phyloP scores from a whole-genome alignment of 2,797 vertebrate species.

The Xyrichtys novacula region DNA sequence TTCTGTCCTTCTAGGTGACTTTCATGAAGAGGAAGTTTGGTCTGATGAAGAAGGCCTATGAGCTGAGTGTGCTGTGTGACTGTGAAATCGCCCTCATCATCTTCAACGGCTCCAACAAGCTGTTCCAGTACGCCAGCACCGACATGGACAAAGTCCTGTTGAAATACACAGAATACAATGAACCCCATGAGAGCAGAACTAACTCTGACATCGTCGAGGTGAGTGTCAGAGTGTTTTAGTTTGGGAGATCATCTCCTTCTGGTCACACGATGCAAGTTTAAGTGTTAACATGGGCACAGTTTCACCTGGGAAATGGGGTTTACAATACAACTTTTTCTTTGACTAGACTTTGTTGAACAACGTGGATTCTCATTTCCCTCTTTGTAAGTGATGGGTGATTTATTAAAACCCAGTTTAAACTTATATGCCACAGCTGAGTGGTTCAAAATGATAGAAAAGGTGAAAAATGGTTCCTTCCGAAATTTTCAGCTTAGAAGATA shows the following conservation, averaged over 20 bases:
- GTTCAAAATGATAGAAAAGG: no score
- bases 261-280: neutral
- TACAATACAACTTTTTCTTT: no score
- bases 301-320: neutral
- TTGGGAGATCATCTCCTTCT: neutral
- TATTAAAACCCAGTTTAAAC: neutral
- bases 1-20: conserved; percentile 87
- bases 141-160: conserved; percentile 95
- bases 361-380: neutral
- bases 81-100: conserved; percentile 95
- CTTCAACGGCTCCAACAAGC: conserved; percentile 96
- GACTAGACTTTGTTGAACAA: no score
- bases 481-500: no score
- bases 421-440: neutral
- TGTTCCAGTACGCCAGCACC: conserved; percentile 94
- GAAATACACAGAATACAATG: conserved; percentile 87
- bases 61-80: conserved; percentile 93
- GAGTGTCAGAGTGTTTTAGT: conserved; percentile 26
- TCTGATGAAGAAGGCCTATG: conserved; percentile 96
- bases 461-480: no score
- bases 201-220: conserved; percentile 80
- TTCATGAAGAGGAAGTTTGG: conserved; percentile 98
- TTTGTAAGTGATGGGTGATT: neutral
- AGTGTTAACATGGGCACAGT: neutral
- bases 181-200: conserved; percentile 79